Percentiles rank a stretch among this genome's conserved stretches.
phyloP scores from a whole-genome alignment of 1,140 invertebrate species.

The Tetragnatha versicolor region DNA sequence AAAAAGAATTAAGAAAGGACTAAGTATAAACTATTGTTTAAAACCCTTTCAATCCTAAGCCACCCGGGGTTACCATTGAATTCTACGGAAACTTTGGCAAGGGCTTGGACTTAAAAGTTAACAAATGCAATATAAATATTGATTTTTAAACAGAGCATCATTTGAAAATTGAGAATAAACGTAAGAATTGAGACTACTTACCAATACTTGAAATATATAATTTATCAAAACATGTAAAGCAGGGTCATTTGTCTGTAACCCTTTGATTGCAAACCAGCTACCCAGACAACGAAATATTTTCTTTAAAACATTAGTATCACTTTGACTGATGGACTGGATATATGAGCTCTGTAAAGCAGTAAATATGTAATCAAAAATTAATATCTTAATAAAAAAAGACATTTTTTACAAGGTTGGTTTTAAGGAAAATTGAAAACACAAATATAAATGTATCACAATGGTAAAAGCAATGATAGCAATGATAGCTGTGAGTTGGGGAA shows the following conservation, averaged over 20 bases:
- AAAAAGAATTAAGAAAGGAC: background rate
- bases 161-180: no score
- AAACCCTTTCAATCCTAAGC: no score
- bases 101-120: background rate
- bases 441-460: no score
- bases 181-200: conserved; percentile 55
- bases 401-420: background rate
- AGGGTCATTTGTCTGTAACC: conserved; percentile 59
- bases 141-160: background rate
- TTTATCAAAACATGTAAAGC: conserved; percentile 62
- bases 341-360: conserved; percentile 70
- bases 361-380: conserved; percentile 8
- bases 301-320: conserved; percentile 60
- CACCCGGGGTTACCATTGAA: no score
- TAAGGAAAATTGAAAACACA: background rate
- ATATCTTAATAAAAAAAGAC: background rate
- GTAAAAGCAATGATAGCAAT: no score
- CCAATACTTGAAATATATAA: conserved; percentile 64
- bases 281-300: conserved; percentile 65
- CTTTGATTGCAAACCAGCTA: conserved; percentile 64
- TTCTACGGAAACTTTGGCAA: background rate
- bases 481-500: no score
- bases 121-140: background rate
- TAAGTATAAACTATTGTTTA: no score
- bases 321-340: conserved; percentile 50